Evolutionary conservation across 2,888 invertebrate genomes (phyloP).

Genomic region (Rhimphoctona megacephalus): DNA sequence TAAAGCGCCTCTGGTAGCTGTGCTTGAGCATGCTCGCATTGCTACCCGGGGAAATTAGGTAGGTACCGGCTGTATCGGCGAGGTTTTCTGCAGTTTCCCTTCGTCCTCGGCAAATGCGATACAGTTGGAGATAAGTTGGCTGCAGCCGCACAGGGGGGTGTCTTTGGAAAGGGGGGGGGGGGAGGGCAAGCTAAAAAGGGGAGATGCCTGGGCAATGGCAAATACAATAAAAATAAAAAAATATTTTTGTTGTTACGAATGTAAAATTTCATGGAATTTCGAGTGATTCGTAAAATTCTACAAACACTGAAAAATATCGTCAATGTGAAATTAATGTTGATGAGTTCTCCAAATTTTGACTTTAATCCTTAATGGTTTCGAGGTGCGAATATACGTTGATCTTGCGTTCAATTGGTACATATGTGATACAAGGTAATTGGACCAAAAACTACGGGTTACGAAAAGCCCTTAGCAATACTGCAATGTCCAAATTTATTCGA

Average conservation of each 20-base stretch:
- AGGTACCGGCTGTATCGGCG: no score
- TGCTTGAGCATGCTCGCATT: no score
- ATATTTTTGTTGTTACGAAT: background rate
- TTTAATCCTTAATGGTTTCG: background rate
- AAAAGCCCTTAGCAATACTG: slow-evolving; percentile 12
- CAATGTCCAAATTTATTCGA: slow-evolving; percentile 71
- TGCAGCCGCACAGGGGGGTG: no score
- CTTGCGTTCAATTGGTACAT: slow-evolving; percentile 2
- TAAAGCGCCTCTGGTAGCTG: no score
- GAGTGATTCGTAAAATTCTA: background rate
- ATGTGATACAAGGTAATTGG: background rate
- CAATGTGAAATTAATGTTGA: background rate
- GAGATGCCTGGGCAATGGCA: no score
- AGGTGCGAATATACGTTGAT: background rate
- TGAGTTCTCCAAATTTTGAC: background rate
- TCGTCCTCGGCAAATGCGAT: no score
- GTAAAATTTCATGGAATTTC: background rate
- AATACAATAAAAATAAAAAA: no score
- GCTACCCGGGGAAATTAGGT: no score
- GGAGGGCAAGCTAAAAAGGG: no score
- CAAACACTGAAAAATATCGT: background rate
- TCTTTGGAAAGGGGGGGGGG: no score
- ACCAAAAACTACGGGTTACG: slow-evolving; percentile 1
- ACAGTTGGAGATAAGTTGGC: no score
- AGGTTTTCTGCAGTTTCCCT: no score